A percentile compares a stretch with the other conserved stretches of the same genome.
Evolutionary conservation across 2,797 vertebrate genomes (phyloP).

Genomic region (Anabas testudineus): DNA sequence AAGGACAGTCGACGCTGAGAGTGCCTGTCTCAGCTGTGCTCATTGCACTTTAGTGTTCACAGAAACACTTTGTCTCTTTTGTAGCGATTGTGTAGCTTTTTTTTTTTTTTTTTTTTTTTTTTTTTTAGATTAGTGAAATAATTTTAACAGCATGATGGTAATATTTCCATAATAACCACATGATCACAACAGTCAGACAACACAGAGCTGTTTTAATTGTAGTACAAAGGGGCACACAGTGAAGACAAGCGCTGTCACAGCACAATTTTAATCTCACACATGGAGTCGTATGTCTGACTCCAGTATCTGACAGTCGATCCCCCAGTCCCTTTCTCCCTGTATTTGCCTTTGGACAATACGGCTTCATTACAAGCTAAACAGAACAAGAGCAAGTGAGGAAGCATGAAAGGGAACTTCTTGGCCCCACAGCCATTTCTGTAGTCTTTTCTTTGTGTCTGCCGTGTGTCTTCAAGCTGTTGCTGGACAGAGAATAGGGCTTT

Average conservation of each 20-base stretch:
- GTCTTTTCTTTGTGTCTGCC: conserved; percentile 72
- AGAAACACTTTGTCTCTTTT: conserved; percentile 51
- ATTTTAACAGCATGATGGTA: conserved; percentile 52
- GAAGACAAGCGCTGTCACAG: conserved; percentile 70
- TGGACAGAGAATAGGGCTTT: conserved; percentile 80
- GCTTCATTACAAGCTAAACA: conserved; percentile 73
- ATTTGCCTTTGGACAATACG: conserved; percentile 58
- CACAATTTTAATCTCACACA: conserved; percentile 70
- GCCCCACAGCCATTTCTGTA: conserved; percentile 69
- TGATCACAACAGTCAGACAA: conserved; percentile 50
- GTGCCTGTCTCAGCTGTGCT: conserved; percentile 66
- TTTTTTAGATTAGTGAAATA: conserved; percentile 33
- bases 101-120: conserved; percentile 6
- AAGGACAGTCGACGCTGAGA: conserved; percentile 58
- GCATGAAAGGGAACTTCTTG: conserved; percentile 69
- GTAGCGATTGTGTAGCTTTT: conserved; percentile 63
- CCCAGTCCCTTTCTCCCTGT: conserved; percentile 36
- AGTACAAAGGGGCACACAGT: conserved; percentile 64
- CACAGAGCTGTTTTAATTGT: conserved; percentile 60
- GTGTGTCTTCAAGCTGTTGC: conserved; percentile 81
- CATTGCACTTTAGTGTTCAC: conserved; percentile 68
- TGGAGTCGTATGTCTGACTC: conserved; percentile 59
- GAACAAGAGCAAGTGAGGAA: conserved; percentile 62
- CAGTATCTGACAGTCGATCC: conserved; percentile 54
- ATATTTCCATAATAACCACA: conserved; percentile 57